Evolutionary conservation across 2,888 invertebrate species (phyloP).

Genomic region (Ornithoptera priamus): DNA sequence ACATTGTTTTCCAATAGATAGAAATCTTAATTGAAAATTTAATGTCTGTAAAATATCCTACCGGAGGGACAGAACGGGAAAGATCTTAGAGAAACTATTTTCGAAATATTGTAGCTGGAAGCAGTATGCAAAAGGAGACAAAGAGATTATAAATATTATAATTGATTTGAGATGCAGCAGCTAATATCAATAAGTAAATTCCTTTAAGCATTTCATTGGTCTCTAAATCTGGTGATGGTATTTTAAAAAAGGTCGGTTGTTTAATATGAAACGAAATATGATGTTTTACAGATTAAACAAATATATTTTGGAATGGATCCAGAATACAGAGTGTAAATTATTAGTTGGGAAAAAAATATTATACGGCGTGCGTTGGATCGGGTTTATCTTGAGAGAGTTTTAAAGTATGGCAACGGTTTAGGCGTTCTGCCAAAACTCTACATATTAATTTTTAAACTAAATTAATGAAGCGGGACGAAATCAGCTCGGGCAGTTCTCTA

Average conservation of each 20-base stretch:
- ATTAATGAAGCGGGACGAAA: conserved; percentile 46
- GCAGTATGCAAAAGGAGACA: no score
- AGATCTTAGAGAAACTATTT: no score
- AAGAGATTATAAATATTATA: no score
- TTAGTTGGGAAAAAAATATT: conserved; percentile 26
- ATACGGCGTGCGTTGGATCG: conserved; percentile 20
- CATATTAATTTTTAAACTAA: conserved; percentile 50
- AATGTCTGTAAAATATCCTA: no score
- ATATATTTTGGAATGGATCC: conserved; percentile 28
- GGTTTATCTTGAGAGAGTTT: conserved; percentile 32
- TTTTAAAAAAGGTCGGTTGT: conserved; percentile 16
- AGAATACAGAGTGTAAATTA: conserved; percentile 24
- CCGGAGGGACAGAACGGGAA: no score
- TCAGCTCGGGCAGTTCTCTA: conserved; percentile 38
- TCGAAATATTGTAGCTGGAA: no score
- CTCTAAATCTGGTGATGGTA: conserved; percentile 12
- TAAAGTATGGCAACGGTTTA: conserved; percentile 40
- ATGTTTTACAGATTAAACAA: conserved; percentile 25
- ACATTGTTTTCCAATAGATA: no score
- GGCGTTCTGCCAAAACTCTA: conserved; percentile 57
- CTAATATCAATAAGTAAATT: neutral
- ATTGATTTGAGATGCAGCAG: no score
- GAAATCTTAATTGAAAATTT: no score
- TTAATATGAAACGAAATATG: conserved; percentile 24
- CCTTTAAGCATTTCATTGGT: conserved; percentile 3